Evolutionary conservation across 2,113 vertebrate species (phyloP).

Genomic region (Arothron firmamentum): DNA sequence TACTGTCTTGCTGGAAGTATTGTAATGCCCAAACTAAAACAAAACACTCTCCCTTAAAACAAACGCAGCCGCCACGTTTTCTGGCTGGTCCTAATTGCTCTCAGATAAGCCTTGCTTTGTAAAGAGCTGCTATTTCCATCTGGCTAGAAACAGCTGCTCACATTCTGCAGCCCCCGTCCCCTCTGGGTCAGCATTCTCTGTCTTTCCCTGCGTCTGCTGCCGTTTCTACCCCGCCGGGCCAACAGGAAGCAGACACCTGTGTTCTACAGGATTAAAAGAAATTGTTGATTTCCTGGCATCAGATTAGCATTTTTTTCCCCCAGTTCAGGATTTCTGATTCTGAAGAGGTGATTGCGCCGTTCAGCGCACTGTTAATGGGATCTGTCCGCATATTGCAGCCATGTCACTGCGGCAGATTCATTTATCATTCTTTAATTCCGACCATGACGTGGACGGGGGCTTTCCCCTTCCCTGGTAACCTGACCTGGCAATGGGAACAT

Average conservation of each 20-base stretch:
- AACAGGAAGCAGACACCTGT: conserved; percentile 11
- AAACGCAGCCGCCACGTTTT: conserved; percentile 36
- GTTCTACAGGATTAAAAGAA: background rate
- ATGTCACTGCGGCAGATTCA: conserved; percentile 11
- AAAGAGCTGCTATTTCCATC: conserved; percentile 67
- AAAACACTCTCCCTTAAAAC: conserved; percentile 2
- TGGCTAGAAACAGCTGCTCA: conserved; percentile 66
- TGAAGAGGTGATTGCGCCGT: background rate
- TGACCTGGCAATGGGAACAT: conserved; percentile 35
- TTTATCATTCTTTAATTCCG: conserved; percentile 32
- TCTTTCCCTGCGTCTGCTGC: conserved; percentile 23
- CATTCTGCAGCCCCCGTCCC: conserved; percentile 57
- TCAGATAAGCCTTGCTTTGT: conserved; percentile 57
- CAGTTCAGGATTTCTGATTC: too few species aligned
- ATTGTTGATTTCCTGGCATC: too few species aligned
- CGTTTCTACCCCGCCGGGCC: conserved; percentile 1
- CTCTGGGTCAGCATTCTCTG: conserved; percentile 55
- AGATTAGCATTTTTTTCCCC: too few species aligned
- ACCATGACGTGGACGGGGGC: conserved; percentile 14
- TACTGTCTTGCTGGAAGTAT: too few species aligned
- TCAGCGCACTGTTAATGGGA: conserved; percentile 15
- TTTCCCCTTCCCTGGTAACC: conserved; percentile 52
- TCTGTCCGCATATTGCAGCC: conserved; percentile 6
- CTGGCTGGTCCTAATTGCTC: conserved; percentile 48
- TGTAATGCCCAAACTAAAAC: too few species aligned